phyloP scores from a whole-genome alignment of 2,888 invertebrate genomes.

The Hoplodrina ambigua region DNA sequence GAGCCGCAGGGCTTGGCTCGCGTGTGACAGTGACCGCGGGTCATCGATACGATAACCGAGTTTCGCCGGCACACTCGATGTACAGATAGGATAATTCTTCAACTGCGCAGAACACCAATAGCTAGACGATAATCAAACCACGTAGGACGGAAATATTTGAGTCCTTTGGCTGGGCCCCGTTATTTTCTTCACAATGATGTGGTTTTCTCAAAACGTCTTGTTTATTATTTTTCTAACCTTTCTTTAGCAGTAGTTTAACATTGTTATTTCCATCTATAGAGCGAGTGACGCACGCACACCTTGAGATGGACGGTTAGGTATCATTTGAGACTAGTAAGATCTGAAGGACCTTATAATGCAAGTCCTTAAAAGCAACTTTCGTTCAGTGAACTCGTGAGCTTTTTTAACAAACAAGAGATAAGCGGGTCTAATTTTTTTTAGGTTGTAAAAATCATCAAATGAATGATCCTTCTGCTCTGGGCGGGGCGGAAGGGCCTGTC shows the following conservation, averaged over 20 bases:
- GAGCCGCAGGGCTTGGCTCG: slow-evolving; percentile 44
- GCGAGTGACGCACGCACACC: slow-evolving; percentile 23
- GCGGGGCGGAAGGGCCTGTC: too few species aligned
- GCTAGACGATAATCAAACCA: slow-evolving; percentile 15
- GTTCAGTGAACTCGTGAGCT: slow-evolving; percentile 11
- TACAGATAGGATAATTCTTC: neutral
- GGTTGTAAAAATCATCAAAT: too few species aligned
- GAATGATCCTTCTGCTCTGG: too few species aligned
- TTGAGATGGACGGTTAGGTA: neutral
- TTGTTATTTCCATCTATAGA: slow-evolving; percentile 1
- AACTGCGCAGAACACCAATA: slow-evolving; percentile 31
- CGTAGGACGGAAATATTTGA: slow-evolving; percentile 28
- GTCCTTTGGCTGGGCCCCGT: slow-evolving; percentile 34
- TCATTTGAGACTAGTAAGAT: slow-evolving; percentile 1
- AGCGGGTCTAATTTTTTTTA: too few species aligned
- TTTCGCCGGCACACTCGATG: slow-evolving; percentile 64
- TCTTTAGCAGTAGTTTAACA: slow-evolving; percentile 1
- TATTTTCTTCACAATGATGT: slow-evolving; percentile 28
- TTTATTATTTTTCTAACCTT: slow-evolving; percentile 26
- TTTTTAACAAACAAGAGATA: neutral
- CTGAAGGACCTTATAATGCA: neutral
- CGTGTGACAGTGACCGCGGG: slow-evolving; percentile 71
- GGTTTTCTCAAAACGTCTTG: slow-evolving; percentile 24
- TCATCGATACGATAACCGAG: slow-evolving; percentile 81
- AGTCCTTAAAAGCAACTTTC: neutral